Conservation (phyloP, 2,888 invertebrate genomes). For the Lissocephala sabroskyi region DNA sequence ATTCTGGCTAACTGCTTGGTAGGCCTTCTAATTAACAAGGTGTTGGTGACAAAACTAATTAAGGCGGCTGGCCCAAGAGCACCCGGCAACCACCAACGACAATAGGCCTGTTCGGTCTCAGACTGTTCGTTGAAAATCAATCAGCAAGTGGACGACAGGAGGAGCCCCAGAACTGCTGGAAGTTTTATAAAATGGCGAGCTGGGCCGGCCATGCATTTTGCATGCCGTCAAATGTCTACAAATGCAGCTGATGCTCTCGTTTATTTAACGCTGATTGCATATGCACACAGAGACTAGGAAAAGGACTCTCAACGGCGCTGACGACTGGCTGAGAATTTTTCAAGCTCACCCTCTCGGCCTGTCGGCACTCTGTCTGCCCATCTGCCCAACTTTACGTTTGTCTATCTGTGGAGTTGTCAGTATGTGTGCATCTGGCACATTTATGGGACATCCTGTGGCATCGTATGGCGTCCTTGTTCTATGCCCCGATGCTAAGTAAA, state of each 20-base stretch:
- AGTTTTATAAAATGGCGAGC: slow-evolving; percentile 37
- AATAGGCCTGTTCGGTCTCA: no score
- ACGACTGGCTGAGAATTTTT: background rate
- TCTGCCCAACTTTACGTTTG: no score
- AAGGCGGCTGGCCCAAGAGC: slow-evolving; percentile 1
- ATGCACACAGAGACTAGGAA: slow-evolving; percentile 51
- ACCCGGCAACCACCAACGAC: slow-evolving; percentile 23
- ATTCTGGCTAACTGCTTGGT: background rate
- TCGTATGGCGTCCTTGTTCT: no score
- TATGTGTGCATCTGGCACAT: no score
- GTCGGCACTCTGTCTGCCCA: no score
- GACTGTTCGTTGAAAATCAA: slow-evolving; percentile 36
- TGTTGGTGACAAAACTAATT: slow-evolving; percentile 26
- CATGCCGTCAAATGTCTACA: slow-evolving; percentile 32
- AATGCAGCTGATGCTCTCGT: slow-evolving; percentile 29
- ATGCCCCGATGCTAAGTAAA: background rate
- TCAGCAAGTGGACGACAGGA: slow-evolving; percentile 18
- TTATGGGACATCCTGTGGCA: background rate
- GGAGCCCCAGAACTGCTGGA: slow-evolving; percentile 23
- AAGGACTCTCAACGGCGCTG: slow-evolving; percentile 5
- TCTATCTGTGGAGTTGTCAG: no score
- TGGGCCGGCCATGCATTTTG: slow-evolving; percentile 34
- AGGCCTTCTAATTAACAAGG: slow-evolving; percentile 25
- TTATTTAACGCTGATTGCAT: slow-evolving; percentile 59
- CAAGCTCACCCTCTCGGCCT: no score